Evolutionary conservation across 30 jellyfish, hydroid and myxozoan species (phyloP).

Genomic region (Pseudorhiza aurosa): DNA sequence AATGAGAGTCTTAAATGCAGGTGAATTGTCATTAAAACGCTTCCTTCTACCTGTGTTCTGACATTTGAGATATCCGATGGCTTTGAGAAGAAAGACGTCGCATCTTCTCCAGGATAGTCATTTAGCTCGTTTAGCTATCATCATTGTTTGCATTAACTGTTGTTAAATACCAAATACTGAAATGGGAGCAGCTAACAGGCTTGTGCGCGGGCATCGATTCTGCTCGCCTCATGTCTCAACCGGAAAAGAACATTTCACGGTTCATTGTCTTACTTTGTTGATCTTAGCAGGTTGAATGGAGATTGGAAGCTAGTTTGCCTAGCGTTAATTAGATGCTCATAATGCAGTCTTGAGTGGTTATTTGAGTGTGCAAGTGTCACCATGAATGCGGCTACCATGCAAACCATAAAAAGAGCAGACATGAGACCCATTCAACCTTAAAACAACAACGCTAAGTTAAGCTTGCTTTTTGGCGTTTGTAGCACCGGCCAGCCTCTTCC

Average conservation of each 20-base stretch:
- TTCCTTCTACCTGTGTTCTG: no score
- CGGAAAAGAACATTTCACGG: constrained; percentile 28
- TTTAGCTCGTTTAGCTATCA: no score
- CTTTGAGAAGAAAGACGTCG: no score
- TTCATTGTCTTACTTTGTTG: constrained; percentile 25
- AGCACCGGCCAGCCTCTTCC: no score
- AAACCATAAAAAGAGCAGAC: not conserved
- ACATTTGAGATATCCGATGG: no score
- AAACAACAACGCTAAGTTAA: constrained; percentile 16
- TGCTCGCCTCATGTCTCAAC: not conserved
- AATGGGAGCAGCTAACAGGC: no score
- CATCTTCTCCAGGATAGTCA: no score
- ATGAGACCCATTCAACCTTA: not conserved
- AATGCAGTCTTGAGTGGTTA: constrained; percentile 10
- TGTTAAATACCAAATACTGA: not conserved
- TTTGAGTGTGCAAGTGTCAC: constrained; percentile 2
- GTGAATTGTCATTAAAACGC: no score
- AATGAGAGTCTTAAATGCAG: no score
- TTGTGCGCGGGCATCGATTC: constrained; percentile 2
- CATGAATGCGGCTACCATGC: constrained; percentile 43
- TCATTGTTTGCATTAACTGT: not conserved
- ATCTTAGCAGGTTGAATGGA: constrained; percentile 45
- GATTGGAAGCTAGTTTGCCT: constrained; percentile 21
- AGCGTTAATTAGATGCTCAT: constrained; percentile 48
- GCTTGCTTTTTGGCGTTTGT: no score